Evolutionary conservation across 2,113 vertebrate genomes (phyloP).

Genomic region (Myiagra hebetior): DNA sequence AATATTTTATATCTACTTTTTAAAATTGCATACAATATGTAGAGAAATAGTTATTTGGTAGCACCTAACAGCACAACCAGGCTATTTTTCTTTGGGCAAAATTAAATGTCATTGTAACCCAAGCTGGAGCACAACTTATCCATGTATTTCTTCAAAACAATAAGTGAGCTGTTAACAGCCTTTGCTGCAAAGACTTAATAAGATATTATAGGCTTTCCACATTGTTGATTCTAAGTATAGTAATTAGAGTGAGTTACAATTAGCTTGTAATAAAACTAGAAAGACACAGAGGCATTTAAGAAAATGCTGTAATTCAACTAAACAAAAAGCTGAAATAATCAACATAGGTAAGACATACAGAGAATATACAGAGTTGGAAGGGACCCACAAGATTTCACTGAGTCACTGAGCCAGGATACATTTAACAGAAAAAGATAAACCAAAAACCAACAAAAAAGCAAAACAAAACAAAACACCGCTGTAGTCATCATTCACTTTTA

Average conservation of each 20-base stretch:
- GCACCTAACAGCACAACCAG: not conserved
- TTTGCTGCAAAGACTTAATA: not conserved
- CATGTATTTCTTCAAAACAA: not conserved
- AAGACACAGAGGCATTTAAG: not conserved
- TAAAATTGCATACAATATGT: not conserved
- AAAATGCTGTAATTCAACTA: not conserved
- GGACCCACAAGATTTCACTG: not conserved
- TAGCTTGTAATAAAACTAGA: not conserved
- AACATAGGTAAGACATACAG: not conserved
- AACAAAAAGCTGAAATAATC: not conserved
- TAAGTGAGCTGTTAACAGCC: not conserved
- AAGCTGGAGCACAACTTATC: not conserved
- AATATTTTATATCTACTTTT: not conserved
- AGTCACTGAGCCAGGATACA: not conserved
- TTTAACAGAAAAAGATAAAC: not conserved
- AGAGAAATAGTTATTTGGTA: not conserved
- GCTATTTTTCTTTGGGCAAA: not conserved
- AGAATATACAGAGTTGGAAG: not conserved
- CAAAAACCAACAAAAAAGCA: too few relatives aligned
- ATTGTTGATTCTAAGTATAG: not conserved
- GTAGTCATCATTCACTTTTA: not conserved
- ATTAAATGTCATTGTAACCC: not conserved
- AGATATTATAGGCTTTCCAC: not conserved
- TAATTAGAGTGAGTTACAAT: not conserved
- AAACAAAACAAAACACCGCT: not conserved